phyloP scores from a whole-genome alignment of 2,113 vertebrate genomes.

The Alligator mississippiensis region DNA sequence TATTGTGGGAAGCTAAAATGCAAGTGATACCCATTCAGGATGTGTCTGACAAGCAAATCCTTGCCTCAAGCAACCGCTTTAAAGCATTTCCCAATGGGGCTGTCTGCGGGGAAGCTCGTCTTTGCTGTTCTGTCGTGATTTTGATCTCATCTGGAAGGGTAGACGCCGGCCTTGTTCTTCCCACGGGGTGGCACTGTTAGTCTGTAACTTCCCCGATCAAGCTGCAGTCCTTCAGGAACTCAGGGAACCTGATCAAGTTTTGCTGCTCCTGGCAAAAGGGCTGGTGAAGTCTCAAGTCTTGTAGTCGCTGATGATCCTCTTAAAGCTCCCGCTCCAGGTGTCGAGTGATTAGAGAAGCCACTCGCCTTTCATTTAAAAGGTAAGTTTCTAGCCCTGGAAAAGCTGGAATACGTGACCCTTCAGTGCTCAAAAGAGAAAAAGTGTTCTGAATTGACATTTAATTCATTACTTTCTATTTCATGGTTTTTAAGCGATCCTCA shows the following conservation, averaged over 20 bases:
- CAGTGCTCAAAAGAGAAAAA: neutral
- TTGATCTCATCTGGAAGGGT: too few species aligned
- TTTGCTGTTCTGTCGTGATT: neutral
- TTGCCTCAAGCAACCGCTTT: neutral
- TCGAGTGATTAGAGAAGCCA: too few species aligned
- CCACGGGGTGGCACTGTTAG: neutral
- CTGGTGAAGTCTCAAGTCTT: neutral
- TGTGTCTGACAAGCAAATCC: neutral
- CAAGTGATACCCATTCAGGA: neutral
- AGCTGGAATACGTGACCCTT: fast-evolving
- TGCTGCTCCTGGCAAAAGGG: neutral
- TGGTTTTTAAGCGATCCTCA: neutral
- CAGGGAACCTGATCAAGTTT: neutral
- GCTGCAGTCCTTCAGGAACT: neutral
- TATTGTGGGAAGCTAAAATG: neutral
- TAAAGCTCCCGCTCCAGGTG: neutral
- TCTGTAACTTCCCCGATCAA: neutral
- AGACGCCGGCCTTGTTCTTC: neutral
- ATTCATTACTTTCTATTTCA: neutral
- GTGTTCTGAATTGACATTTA: neutral
- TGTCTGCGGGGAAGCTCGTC: neutral
- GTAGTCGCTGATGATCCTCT: neutral
- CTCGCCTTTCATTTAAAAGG: neutral
- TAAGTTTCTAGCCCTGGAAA: neutral
- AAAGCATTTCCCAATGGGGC: neutral